Conservation (phyloP, 2,888 invertebrate genomes). For the Andrena fulva region DNA sequence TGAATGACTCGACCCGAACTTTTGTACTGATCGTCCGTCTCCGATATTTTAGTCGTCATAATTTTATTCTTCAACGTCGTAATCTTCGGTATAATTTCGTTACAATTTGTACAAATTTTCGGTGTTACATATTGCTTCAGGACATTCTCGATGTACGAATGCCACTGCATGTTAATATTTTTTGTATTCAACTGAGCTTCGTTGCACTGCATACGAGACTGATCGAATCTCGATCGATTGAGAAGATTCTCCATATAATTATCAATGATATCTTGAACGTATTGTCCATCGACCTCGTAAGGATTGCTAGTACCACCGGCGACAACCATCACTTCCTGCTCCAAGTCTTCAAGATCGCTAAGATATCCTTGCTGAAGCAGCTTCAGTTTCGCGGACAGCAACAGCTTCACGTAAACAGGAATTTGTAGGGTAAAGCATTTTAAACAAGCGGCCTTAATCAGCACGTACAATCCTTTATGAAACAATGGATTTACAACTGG, state of each 20-base stretch:
- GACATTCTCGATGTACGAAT: slow-evolving; percentile 84
- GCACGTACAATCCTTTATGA: slow-evolving; percentile 89
- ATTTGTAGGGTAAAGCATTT: slow-evolving; percentile 90
- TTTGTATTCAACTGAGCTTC: slow-evolving; percentile 83
- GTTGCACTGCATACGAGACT: slow-evolving; percentile 79
- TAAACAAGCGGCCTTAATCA: slow-evolving; percentile 90
- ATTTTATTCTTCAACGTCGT: slow-evolving; percentile 88
- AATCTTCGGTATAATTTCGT: slow-evolving; percentile 85
- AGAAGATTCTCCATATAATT: slow-evolving; percentile 83
- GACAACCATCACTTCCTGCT: slow-evolving; percentile 82
- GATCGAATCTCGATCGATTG: slow-evolving; percentile 70
- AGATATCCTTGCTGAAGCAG: slow-evolving; percentile 91
- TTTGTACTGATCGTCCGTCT: neutral
- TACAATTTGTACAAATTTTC: slow-evolving; percentile 87
- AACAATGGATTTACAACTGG: slow-evolving; percentile 97
- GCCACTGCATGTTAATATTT: slow-evolving; percentile 86
- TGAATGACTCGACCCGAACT: slow-evolving; percentile 33
- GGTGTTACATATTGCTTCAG: slow-evolving; percentile 85
- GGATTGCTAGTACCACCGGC: slow-evolving; percentile 67
- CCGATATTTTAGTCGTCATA: slow-evolving; percentile 83
- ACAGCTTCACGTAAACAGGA: slow-evolving; percentile 86
- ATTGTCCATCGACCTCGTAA: slow-evolving; percentile 72
- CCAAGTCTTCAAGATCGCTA: slow-evolving; percentile 90
- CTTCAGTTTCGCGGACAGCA: slow-evolving; percentile 89
- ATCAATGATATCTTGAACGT: slow-evolving; percentile 85